Conservation (phyloP, 2,888 invertebrate species). For the Hirtodrosophila histrioides region DNA sequence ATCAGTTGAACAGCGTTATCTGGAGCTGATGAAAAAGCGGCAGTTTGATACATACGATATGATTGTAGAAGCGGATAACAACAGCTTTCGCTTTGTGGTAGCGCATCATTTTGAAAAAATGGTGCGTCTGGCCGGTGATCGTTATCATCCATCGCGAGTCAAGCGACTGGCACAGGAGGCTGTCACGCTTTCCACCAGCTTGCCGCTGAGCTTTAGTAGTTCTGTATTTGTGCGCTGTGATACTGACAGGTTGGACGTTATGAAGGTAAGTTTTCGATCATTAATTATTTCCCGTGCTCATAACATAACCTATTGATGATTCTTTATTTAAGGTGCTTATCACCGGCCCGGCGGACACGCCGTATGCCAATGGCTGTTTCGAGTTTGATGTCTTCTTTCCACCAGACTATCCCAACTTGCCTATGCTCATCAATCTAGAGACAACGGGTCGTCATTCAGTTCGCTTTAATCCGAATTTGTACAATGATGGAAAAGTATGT, state of each 20-base stretch:
- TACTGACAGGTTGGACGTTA: slow-evolving; percentile 96
- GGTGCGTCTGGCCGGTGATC: slow-evolving; percentile 93
- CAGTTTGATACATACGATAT: slow-evolving; percentile 97
- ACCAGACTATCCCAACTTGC: slow-evolving; percentile 92
- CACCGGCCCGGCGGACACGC: slow-evolving; percentile 95
- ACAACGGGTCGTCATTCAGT: slow-evolving; percentile 95
- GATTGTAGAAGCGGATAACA: slow-evolving; percentile 91
- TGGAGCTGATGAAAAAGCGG: slow-evolving; percentile 93
- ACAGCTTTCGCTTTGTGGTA: slow-evolving; percentile 92
- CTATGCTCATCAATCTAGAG: slow-evolving; percentile 95
- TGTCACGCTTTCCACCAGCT: slow-evolving; percentile 95
- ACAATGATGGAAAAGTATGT: slow-evolving; percentile 97
- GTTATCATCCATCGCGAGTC: slow-evolving; percentile 93
- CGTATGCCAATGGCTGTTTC: slow-evolving; percentile 96
- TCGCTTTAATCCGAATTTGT: slow-evolving; percentile 96
- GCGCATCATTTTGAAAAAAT: slow-evolving; percentile 96
- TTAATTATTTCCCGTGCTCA: too few relatives aligned
- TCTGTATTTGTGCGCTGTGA: slow-evolving; percentile 98
- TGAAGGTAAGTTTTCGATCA: slow-evolving; percentile 88
- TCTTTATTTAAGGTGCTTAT: slow-evolving; percentile 89
- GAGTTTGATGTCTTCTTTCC: slow-evolving; percentile 96
- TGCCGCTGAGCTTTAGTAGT: slow-evolving; percentile 96
- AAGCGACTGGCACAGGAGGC: slow-evolving; percentile 97
- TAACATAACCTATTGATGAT: background rate
- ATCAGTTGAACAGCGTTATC: slow-evolving; percentile 91